These are phyloP conservation scores for Trachops cirrhosus DNA, from an alignment of 2,797 vertebrate species.

Conservation along the genomic window DNA sequence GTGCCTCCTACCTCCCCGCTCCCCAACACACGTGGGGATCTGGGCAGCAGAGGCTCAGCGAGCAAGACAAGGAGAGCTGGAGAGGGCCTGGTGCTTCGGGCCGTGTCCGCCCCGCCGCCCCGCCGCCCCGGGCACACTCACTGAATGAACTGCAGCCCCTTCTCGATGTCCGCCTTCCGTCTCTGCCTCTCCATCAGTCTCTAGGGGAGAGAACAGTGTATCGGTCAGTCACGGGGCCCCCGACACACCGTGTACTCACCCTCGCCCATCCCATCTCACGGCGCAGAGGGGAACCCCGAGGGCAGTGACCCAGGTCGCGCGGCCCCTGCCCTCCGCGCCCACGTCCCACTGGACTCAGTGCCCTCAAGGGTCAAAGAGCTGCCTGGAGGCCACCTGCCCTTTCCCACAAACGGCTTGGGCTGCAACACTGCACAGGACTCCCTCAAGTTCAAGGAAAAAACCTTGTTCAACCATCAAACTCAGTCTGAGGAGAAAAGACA, in stretches of 20 bases:
- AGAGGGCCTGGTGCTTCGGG: accelerated
- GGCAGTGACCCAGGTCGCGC: accelerated
- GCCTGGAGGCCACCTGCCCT: neutral
- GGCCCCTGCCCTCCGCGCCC: neutral
- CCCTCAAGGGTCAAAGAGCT: neutral
- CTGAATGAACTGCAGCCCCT: slow-evolving; percentile 98
- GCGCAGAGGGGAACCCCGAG: neutral
- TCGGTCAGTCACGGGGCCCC: neutral
- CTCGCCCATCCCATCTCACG: neutral
- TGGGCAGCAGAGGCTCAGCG: neutral
- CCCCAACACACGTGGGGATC: neutral
- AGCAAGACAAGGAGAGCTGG: neutral
- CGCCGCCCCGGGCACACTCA: slow-evolving; percentile 79
- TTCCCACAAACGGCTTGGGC: neutral
- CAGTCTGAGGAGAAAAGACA: neutral
- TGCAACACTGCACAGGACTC: accelerated
- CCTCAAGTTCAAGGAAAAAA: neutral
- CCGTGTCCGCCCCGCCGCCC: neutral
- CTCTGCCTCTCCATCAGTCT: slow-evolving; percentile 93
- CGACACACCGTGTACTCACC: accelerated
- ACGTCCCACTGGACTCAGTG: neutral
- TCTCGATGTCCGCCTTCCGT: slow-evolving; percentile 97
- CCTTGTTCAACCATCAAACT: neutral
- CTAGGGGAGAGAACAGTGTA: slow-evolving; percentile 65
- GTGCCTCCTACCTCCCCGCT: neutral